Evolutionary conservation across 2,888 invertebrate genomes (phyloP), one percentile per base, ranked within the genome.

Genomic region (Thymelicus sylvestris): DNA sequence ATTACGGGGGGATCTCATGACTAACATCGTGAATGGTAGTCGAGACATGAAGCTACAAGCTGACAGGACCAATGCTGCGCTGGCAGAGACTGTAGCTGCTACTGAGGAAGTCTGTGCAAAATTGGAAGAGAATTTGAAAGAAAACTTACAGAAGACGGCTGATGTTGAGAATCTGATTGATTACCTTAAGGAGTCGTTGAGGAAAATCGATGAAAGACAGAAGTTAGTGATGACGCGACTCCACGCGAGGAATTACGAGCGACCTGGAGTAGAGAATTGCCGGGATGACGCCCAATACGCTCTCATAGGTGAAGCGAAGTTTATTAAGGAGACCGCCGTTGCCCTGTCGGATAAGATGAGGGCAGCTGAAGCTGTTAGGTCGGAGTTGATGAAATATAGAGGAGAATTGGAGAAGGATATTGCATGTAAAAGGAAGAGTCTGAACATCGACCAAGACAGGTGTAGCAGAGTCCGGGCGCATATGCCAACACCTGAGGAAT

Each of bases 191-290:
- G 95, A 94, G 7, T 95, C 96, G 0, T 93, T 97, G 12, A 93
- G 96, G 69, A 95, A 96, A 79, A 95, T 97, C 76, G 96, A 97
- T 80, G 94, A 95, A 44, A 95, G 96, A 4, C 95, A 97, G 93
- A 98, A 98, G 86, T 95, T 97, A 59, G 97, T 96, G 0, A 98
- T 98, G 89, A 97, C 98, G 0, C 95, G 98, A 63, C 93, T 98
- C 73, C 95, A 97, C 79, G 95, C 95, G 79, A 95, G 98, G 72
- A 94, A 96, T 70, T 93, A 94, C 66, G 91, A 91, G 67, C 94
- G 98, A 8, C 97, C 97, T 0, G 95, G 96, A 71, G 97, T 97
- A 0, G 98, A 98, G 84, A 96, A 96, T 81, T 98, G 98, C 81
- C 94, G 97, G 66, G 98, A 98, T 87, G 94, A 95, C 31, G 95